Conservation (phyloP, 2,888 invertebrate species). For the Coecobrya sp. region DNA sequence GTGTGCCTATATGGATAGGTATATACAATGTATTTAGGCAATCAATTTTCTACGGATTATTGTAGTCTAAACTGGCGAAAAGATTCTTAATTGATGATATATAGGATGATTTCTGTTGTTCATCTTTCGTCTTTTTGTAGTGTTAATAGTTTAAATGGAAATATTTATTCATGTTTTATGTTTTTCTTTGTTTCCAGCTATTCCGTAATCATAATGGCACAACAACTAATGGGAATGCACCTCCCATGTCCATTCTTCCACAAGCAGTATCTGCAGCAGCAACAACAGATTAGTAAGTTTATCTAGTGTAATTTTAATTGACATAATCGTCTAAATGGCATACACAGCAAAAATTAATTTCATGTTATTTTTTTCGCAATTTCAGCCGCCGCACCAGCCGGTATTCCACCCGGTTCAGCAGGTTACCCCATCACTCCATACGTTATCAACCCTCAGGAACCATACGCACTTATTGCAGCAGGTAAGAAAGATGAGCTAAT, state of each 20-base stretch:
- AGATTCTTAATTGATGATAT: not conserved
- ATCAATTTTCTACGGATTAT: constrained; percentile 33
- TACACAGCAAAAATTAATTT: not conserved
- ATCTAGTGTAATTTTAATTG: not conserved
- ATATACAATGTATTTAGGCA: no score
- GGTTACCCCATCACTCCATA: constrained; percentile 90
- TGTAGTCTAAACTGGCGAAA: constrained; percentile 4
- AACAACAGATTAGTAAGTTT: constrained; percentile 90
- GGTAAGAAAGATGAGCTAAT: constrained; percentile 73
- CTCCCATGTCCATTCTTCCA: constrained; percentile 89
- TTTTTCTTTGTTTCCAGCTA: constrained; percentile 91
- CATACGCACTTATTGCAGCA: constrained; percentile 94
- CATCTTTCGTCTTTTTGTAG: not conserved
- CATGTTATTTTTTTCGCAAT: constrained; percentile 9
- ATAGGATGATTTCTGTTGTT: constrained; percentile 49
- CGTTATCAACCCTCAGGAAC: constrained; percentile 95
- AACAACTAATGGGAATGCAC: constrained; percentile 87
- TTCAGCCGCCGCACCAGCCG: constrained; percentile 84
- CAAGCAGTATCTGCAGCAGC: constrained; percentile 93
- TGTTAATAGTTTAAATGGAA: not conserved
- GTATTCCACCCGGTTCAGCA: constrained; percentile 87
- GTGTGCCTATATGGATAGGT: constrained; percentile 9
- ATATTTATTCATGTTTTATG: constrained; percentile 68
- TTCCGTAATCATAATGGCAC: constrained; percentile 94
- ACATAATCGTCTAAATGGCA: not conserved